A percentile compares a stretch with the other conserved stretches of the same genome.
These are phyloP conservation scores for Heliconius cydno DNA, from an alignment of 2,888 invertebrate species.

Conservation along the genomic window DNA sequence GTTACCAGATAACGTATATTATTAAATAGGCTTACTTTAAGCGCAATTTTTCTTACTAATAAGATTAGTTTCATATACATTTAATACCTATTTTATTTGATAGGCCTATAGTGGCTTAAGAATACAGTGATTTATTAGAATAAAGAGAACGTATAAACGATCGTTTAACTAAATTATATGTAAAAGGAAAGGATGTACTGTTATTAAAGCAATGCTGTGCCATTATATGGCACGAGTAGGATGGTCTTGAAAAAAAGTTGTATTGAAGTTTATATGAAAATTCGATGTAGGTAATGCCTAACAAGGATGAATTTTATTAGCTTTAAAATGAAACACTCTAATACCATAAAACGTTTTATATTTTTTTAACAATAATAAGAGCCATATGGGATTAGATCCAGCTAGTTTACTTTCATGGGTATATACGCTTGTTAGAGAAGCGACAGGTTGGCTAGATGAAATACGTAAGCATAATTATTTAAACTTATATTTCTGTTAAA, in stretches of 20 bases:
- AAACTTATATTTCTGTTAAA: neutral
- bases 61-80: constrained; percentile 4
- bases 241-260: neutral
- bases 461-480: neutral
- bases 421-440: neutral
- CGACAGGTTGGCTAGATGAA: neutral
- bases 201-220: neutral
- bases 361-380: neutral
- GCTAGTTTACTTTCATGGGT: neutral
- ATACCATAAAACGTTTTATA: neutral
- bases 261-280: neutral
- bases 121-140: constrained; percentile 2
- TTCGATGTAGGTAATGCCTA: neutral
- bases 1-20: neutral
- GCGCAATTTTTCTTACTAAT: constrained; percentile 22
- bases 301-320: neutral
- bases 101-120: constrained; percentile 13
- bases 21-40: constrained; percentile 7
- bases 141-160: neutral
- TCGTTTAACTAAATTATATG: neutral
- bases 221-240: neutral
- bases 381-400: neutral
- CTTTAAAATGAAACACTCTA: neutral
- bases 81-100: constrained; percentile 15
- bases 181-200: neutral